Base-by-base conservation (phyloP, 2,888 invertebrate species). In the Plusia festucae region DNA sequence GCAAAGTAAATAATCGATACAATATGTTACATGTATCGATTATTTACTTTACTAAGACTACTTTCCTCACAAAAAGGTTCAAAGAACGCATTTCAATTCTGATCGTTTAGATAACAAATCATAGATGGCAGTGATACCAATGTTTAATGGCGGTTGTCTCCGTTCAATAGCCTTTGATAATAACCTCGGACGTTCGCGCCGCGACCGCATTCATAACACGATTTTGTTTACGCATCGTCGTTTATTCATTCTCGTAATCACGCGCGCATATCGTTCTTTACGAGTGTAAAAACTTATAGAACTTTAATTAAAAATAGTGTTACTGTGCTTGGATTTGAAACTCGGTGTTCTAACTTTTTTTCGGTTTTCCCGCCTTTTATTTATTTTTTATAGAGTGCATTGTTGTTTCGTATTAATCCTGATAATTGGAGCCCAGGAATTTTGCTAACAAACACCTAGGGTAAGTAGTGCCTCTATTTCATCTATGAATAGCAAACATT, bases 191-290 rank as follows among this genome's bases (percentile, higher is more conserved):
- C 74, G 80, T 82, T 85, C 84, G 82, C 85, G 85, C 84, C 82
- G 82, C 76, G 79, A 78, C 77, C 68, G 73, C 80, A 77, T 83
- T 81, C 84, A 84, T 80, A 84, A 82, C 79, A 84, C 73, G 73
- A 82, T 81, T 83, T 83, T 89, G 88, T 91, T 90, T 91, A 90
- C 86, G 80, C 86, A 88, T 86, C 88, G 84, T 85, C 76, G 76
- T 83, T 72, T 81, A 81, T 82, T 83, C 78, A 67, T 81, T 80
- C 79, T 64, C 60, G 81, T 65, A 85, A 68, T 75, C 63, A 78
- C 81, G 82, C 85, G 86, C 82, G 73, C 53, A 49, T 60, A 32
- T 55, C 78, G 52, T 64, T 67, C 60, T 49, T 61, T 65, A 53
- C 46, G 70, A 70, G 64, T 70, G 60, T 60, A 30, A 58, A 68